Evolutionary conservation across 2,797 vertebrate genomes (phyloP).

Genomic region (Siniperca obscura): DNA sequence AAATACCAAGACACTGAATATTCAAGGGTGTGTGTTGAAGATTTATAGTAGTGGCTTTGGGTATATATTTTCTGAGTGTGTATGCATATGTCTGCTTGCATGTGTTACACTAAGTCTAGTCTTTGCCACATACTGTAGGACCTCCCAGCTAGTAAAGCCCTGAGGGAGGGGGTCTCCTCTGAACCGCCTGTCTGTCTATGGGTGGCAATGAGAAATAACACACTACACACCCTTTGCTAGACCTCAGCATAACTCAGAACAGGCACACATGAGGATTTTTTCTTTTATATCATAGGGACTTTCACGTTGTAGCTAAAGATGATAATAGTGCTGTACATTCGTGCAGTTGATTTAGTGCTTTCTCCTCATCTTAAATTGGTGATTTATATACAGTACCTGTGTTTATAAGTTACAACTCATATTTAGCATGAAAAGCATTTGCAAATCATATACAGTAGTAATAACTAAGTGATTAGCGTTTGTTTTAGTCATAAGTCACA

Average conservation of each 20-base stretch:
- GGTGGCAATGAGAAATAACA: constrained; percentile 72
- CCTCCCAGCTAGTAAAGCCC: constrained; percentile 75
- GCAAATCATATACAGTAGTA: background rate
- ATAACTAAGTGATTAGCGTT: background rate
- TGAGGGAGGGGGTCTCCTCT: constrained; percentile 71
- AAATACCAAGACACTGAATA: constrained; percentile 74
- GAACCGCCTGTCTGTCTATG: constrained; percentile 67
- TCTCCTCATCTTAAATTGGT: constrained; percentile 6
- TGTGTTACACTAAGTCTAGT: constrained; percentile 62
- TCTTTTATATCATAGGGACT: constrained; percentile 60
- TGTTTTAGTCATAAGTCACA: no score
- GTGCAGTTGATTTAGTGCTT: constrained; percentile 41
- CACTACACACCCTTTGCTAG: constrained; percentile 56
- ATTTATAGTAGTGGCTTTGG: constrained; percentile 69
- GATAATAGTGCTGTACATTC: constrained; percentile 46
- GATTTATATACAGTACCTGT: constrained; percentile 35
- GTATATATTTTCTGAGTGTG: constrained; percentile 73
- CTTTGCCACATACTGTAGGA: constrained; percentile 64
- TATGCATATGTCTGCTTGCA: constrained; percentile 68
- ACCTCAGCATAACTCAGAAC: constrained; percentile 68
- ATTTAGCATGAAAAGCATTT: background rate
- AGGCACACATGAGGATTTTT: constrained; percentile 40
- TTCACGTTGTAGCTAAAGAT: constrained; percentile 50
- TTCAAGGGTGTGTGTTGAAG: constrained; percentile 68
- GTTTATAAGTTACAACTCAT: constrained; percentile 30